A percentile compares a stretch with the other conserved stretches of the same genome.
Conservation (phyloP, 2,113 vertebrate species). For the Jacana jacana region DNA sequence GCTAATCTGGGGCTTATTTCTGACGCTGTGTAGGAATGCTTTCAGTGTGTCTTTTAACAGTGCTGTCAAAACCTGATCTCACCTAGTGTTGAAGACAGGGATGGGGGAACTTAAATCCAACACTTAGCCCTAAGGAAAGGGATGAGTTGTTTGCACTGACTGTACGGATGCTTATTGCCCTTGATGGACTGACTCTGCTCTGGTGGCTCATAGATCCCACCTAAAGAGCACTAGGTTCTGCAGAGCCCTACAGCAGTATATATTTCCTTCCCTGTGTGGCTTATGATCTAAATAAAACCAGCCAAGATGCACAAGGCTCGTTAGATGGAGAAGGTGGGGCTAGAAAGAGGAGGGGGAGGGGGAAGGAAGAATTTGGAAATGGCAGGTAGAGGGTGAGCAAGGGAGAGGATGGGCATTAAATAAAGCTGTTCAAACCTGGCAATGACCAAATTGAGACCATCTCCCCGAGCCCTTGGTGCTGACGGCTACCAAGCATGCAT, state of each 20-base stretch:
- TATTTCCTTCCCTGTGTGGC: background rate
- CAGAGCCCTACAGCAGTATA: background rate
- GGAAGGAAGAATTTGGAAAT: background rate
- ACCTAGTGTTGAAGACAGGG: background rate
- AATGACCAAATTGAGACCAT: background rate
- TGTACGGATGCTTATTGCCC: fast-evolving
- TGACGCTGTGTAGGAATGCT: fast-evolving
- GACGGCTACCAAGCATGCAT: fast-evolving
- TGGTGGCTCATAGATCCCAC: background rate
- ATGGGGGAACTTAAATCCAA: background rate
- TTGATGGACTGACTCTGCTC: background rate
- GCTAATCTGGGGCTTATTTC: background rate
- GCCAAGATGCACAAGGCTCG: fast-evolving
- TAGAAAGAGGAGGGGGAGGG: background rate
- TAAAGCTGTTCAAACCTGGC: fast-evolving
- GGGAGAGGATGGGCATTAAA: background rate
- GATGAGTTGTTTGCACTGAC: background rate
- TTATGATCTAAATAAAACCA: background rate
- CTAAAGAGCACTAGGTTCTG: background rate
- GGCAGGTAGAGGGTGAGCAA: background rate
- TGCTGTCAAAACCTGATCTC: background rate
- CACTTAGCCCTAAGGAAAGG: background rate
- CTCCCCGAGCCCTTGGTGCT: fast-evolving
- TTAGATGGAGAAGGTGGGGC: background rate
- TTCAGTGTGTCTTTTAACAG: background rate